Evolutionary conservation across 2,888 invertebrate species (phyloP), one percentile per base, ranked within the genome.

Genomic region (Halictus quadricinctus): DNA sequence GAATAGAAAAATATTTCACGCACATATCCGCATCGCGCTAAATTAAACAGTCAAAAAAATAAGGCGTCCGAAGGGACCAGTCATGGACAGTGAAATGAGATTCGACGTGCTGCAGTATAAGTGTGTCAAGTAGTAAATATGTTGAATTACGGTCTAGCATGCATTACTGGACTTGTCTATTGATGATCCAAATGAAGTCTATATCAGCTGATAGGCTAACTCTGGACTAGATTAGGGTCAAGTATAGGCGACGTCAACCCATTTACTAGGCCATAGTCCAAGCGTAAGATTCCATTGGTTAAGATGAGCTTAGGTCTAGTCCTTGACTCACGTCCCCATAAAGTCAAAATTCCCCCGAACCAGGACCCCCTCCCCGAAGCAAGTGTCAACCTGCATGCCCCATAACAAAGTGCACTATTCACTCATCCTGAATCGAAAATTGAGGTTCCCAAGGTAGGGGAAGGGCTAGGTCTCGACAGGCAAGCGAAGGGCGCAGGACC

Each of bases 401-500:
- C 8, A 1, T 43, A 43, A 43, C 43, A 7, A 43, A 43, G 8
- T 43, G 43, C 43, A 43, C 43, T 8, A 7, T 43, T 8, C 54
- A 0, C 8, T 54, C 54, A n/a, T 54, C n/a, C 54, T 10, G 21
- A 10, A 54, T n/a, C 54, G 54, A 54, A 29, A 29, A 66, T 21
- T 36, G 66, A 0, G 36, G 36, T 29, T 29, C 8, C 7, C 3
- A 8, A 10, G 66, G 18, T 8, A 36, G 3, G 10, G 36, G 66
- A 36, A 29, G 66, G 36, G 66, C 18, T 36, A 6, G 66, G 36
- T 15, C 36, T 54, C 21, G 21, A 10, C 54, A 54, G 54, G 21
- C 8, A n/a, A n/a, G n/a, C 36, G 66, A 36, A 66, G 66, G 66
- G 66, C 66, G 66, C 66, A 66, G 66, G 66, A 21, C 21, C 66